Conservation (phyloP, 2,888 invertebrate species). For the Hirtodrosophila alboralis region DNA sequence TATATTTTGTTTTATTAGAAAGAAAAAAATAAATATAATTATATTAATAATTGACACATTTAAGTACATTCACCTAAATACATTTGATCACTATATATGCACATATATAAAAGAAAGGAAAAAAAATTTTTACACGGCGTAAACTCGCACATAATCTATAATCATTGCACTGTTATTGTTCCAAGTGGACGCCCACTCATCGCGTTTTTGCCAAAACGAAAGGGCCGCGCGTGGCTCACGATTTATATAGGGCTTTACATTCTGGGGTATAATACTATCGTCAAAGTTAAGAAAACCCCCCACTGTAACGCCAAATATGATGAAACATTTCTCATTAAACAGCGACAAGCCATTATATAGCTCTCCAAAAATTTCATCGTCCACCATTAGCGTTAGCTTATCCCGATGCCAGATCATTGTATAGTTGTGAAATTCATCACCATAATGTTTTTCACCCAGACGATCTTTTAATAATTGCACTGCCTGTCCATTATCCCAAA, state of each 20-base stretch:
- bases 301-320: constrained; percentile 91
- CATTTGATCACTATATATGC: too few relatives aligned
- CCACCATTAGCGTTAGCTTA: constrained; percentile 83
- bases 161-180: constrained; percentile 83
- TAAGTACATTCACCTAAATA: too few relatives aligned
- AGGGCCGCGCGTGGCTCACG: constrained; percentile 87
- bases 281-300: constrained; percentile 91
- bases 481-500: constrained; percentile 78
- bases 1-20: too few relatives aligned
- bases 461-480: constrained; percentile 68
- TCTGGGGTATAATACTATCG: constrained; percentile 47
- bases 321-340: constrained; percentile 87
- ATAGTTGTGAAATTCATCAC: constrained; percentile 88
- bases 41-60: too few relatives aligned
- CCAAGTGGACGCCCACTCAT: constrained; percentile 90
- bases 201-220: constrained; percentile 88
- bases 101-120: too few relatives aligned
- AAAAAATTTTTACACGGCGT: constrained; percentile 60
- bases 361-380: constrained; percentile 86
- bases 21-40: too few relatives aligned
- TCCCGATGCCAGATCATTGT: constrained; percentile 87
- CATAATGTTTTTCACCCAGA: constrained; percentile 84
- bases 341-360: constrained; percentile 80
- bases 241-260: constrained; percentile 90
- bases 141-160: constrained; percentile 82